A percentile compares a stretch with the other conserved stretches of the same genome.
These are phyloP conservation scores for Ornithoptera alexandrae DNA, from an alignment of 2,888 invertebrate genomes.

Conservation along the genomic window DNA sequence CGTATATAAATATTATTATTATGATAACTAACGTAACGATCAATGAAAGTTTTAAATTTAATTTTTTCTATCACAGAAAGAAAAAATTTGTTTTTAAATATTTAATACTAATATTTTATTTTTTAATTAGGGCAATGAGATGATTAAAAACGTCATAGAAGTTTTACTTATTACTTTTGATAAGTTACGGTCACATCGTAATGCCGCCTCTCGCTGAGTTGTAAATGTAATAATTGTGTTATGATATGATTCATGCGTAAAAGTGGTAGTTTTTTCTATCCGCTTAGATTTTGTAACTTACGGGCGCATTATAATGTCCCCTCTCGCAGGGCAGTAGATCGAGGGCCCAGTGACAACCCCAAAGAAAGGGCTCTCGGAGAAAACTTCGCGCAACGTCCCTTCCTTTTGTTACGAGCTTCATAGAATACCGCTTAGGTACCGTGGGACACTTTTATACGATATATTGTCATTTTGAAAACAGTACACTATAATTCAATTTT, in stretches of 20 bases:
- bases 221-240: too few species aligned
- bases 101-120: too few species aligned
- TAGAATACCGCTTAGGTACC: conserved; percentile 61
- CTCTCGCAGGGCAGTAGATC: conserved; percentile 63
- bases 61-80: too few species aligned
- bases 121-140: too few species aligned
- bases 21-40: not conserved
- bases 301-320: conserved; percentile 42
- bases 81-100: too few species aligned
- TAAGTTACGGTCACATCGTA: too few species aligned
- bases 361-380: conserved; percentile 67
- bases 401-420: conserved; percentile 60
- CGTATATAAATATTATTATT: not conserved
- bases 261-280: not conserved
- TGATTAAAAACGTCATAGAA: too few species aligned
- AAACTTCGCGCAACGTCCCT: conserved; percentile 52
- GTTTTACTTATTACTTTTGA: too few species aligned
- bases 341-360: conserved; percentile 72
- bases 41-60: too few species aligned
- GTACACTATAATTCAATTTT: conserved; percentile 38
- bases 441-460: conserved; percentile 37
- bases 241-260: not conserved
- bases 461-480: conserved; percentile 44
- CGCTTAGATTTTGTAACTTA: conserved; percentile 47
- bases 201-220: too few species aligned